phyloP scores from a whole-genome alignment of 2,888 invertebrate genomes.

The Steromphala cineraria region DNA sequence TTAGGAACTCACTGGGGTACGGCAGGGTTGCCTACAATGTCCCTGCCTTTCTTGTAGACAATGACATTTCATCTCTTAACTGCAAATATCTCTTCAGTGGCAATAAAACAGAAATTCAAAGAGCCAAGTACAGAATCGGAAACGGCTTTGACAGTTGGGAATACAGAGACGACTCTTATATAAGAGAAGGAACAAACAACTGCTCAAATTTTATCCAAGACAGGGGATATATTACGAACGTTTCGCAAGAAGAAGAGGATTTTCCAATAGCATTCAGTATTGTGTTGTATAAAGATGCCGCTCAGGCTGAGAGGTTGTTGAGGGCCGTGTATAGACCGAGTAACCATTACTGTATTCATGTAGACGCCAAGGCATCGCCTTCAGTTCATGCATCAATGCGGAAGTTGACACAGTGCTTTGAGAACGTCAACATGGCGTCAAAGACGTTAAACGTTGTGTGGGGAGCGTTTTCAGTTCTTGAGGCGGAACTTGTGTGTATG shows the following conservation, averaged over 20 bases:
- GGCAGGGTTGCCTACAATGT: neutral
- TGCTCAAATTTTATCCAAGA: neutral
- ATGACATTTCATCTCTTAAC: neutral
- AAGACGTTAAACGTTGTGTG: neutral
- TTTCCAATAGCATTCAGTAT: conserved; percentile 21
- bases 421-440: conserved; percentile 4
- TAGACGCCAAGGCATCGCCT: neutral
- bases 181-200: neutral
- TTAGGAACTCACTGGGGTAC: neutral
- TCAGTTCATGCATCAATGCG: neutral
- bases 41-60: neutral
- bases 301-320: conserved; percentile 9
- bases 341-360: conserved; percentile 21
- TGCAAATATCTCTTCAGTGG: neutral
- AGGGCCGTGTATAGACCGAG: conserved; percentile 11
- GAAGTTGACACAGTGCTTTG: neutral
- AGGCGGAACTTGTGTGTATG: conserved; percentile 13
- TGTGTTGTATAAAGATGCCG: conserved; percentile 10
- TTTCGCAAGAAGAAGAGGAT: conserved; percentile 5
- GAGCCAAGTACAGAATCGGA: neutral
- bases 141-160: neutral
- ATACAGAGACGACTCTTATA: neutral
- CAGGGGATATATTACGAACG: neutral
- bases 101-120: neutral
- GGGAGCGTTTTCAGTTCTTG: conserved; percentile 17